Evolutionary conservation across 2,113 vertebrate species (phyloP).

Genomic region (Hystrix brachyura): DNA sequence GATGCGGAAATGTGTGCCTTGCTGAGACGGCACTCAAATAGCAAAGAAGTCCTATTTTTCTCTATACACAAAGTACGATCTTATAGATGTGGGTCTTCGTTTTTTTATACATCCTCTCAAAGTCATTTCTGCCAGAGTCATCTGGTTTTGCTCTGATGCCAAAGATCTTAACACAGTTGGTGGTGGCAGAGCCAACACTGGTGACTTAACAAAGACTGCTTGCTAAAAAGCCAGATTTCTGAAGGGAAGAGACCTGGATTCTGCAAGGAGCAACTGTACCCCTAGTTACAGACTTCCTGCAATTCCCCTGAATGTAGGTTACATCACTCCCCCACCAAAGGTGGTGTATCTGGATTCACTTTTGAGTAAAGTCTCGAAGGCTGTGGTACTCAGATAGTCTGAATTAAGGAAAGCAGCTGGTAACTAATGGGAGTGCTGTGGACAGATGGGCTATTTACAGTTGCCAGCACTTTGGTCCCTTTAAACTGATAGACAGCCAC

Average conservation of each 20-base stretch:
- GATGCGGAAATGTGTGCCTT: conserved; percentile 47
- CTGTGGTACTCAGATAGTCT: background rate
- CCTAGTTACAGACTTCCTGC: background rate
- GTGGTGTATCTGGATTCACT: background rate
- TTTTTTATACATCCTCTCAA: conserved; percentile 54
- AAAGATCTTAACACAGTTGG: conserved; percentile 70
- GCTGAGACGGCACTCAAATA: conserved; percentile 76
- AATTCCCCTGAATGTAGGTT: background rate
- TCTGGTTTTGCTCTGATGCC: conserved; percentile 75
- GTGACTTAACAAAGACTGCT: conserved; percentile 71
- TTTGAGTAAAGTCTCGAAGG: background rate
- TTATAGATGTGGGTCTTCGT: conserved; percentile 61
- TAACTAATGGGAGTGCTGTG: background rate
- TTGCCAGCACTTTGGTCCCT: background rate
- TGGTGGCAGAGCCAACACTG: conserved; percentile 66
- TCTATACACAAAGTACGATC: conserved; percentile 68
- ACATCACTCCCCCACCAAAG: background rate
- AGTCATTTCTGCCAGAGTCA: conserved; percentile 80
- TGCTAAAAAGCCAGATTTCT: conserved; percentile 54
- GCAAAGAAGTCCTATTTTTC: conserved; percentile 76
- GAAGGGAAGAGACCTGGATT: conserved; percentile 24
- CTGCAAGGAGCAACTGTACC: background rate
- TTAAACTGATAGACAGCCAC: background rate
- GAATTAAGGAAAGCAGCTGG: background rate
- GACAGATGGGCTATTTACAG: background rate